Evolutionary conservation across 2,797 vertebrate species (phyloP).

Genomic region (Coranthus polyacanthus): DNA sequence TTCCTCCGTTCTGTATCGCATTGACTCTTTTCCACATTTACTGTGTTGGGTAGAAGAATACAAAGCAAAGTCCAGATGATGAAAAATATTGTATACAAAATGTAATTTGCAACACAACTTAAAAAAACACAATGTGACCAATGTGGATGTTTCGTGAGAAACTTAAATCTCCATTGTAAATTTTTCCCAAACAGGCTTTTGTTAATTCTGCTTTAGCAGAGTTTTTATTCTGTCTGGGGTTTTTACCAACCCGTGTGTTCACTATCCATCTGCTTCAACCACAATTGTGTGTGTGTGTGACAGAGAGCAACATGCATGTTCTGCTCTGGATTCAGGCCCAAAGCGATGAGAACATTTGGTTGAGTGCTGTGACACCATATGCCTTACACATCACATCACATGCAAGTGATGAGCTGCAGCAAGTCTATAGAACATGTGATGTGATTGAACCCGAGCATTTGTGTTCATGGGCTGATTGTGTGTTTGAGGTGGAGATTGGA

Average conservation of each 20-base stretch:
- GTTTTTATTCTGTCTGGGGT: slow-evolving; percentile 20
- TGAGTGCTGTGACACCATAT: slow-evolving; percentile 46
- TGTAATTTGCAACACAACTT: no score
- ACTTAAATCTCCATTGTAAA: neutral
- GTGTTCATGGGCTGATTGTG: no score
- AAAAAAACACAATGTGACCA: no score
- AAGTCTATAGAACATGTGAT: neutral
- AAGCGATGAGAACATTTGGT: slow-evolving; percentile 43
- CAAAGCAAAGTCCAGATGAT: no score
- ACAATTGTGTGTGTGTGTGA: slow-evolving; percentile 18
- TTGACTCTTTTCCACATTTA: no score
- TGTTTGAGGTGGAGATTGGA: neutral
- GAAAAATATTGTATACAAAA: no score
- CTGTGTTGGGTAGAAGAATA: no score
- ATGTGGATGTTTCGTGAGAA: no score
- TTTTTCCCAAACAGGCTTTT: slow-evolving; percentile 3
- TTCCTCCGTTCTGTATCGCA: no score
- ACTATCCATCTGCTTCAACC: slow-evolving; percentile 41
- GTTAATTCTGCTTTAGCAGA: slow-evolving; percentile 19
- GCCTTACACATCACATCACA: slow-evolving; percentile 5
- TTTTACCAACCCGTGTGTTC: slow-evolving; percentile 15
- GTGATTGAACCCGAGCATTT: neutral
- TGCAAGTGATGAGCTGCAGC: neutral
- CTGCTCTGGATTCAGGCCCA: slow-evolving; percentile 32
- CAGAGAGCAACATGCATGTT: slow-evolving; percentile 4